Evolutionary conservation across 2,888 invertebrate species (phyloP).

Genomic region (Drosophila kuntzei): DNA sequence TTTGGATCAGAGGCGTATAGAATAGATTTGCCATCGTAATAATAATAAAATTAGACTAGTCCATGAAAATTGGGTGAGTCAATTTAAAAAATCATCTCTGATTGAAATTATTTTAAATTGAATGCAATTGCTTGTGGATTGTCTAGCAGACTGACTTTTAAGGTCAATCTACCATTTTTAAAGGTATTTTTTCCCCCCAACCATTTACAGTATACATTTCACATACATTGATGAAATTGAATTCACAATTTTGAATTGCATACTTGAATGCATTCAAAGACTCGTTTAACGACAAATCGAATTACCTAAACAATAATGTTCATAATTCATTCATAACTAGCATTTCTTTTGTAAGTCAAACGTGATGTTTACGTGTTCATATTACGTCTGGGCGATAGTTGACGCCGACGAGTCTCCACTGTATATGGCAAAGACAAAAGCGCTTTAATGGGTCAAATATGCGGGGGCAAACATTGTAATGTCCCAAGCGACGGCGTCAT

Average conservation of each 20-base stretch:
- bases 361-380: conserved; percentile 9
- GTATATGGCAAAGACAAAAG: conserved; percentile 5
- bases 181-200: neutral
- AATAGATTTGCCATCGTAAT: conserved; percentile 8
- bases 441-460: conserved; percentile 52
- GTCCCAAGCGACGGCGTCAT: conserved; percentile 45
- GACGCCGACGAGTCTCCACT: conserved; percentile 24
- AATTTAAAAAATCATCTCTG: conserved; percentile 24
- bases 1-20: conserved; percentile 1
- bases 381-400: conserved; percentile 6
- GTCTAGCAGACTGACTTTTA: conserved; percentile 11
- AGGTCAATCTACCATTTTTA: conserved; percentile 9
- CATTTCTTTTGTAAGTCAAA: neutral
- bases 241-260: conserved; percentile 27
- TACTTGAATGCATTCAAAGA: conserved; percentile 6
- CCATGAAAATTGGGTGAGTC: conserved; percentile 4
- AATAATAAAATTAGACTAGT: conserved; percentile 13
- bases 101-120: conserved; percentile 35
- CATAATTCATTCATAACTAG: conserved; percentile 35
- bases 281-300: conserved; percentile 17
- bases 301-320: conserved; percentile 27
- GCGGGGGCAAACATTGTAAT: conserved; percentile 29
- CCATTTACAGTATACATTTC: neutral
- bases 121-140: conserved; percentile 23
- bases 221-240: conserved; percentile 1